Evolutionary conservation across 2,797 vertebrate genomes (phyloP), one percentile per base, ranked within the genome.

Genomic region (Pempheris klunzingeri): DNA sequence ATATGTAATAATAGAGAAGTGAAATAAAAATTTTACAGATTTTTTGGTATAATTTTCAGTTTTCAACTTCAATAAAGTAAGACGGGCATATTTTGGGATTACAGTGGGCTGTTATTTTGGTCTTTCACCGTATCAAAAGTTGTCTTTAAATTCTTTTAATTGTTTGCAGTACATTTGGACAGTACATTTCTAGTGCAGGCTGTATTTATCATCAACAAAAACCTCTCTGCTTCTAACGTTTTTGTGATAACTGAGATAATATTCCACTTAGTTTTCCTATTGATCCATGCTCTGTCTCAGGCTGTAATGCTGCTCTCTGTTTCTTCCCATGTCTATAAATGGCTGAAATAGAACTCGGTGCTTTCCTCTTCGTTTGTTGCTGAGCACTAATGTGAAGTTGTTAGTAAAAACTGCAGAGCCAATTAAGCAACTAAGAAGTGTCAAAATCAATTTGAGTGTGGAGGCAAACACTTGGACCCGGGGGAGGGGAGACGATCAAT

Each of bases 391-490:
- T 50, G 24, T 10, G 9, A 66, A 38, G 62, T 49, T 81, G 67
- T 82, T 78, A 86, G 58, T 65, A 47, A 52, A 46, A 47, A 32
- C 30, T 13, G 41, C 2, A 46, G 22, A 78, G 61, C 77, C 64
- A 85, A 87, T 91, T 87, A 89, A 69, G 41, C 52, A 54, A 77
- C 67, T 79, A 87, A 86, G 44, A 84, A 83, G 73, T 80, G 77
- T 84, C 70, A 69, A 73, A 81, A 61, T 44, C 52, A 69, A 46
- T 90, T 82, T 34, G 52, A 53, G 83, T 1, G 2, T 50, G n/a
- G 8, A 76, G 82, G 64, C 44, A 81, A 85, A 87, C 72, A 52
- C 58, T 59, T 54, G 57, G 44, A 34, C 83, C 64, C 80, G 7
- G 22, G 83, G 85, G 88, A 72, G 43, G 50, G 5, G 52, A 71